Evolutionary conservation across 2,797 vertebrate species (phyloP), one percentile per base, ranked within the genome.

Genomic region (Thunnus albacares): DNA sequence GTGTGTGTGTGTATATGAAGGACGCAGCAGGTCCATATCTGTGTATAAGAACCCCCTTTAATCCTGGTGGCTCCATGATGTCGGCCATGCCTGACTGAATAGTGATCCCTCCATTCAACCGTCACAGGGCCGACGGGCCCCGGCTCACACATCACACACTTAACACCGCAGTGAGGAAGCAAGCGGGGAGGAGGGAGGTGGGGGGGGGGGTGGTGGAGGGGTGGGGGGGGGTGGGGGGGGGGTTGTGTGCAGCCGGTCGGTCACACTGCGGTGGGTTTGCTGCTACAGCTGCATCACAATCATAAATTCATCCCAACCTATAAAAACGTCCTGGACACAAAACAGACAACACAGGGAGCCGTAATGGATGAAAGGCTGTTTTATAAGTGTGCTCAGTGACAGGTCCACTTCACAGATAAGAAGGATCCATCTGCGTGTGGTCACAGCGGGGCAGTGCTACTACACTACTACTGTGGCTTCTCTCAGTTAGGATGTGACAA

Each of bases 311-410:
- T 61, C 87, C 79, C 74, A 15, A 49, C 79, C 87, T 57, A 90
- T 90, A 90, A 91, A 93, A 84, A 82, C 47, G 26, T 83, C 83
- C 66, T 13, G n/a, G 75, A 87, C 87, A 85, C 83, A 82, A 80
- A 92, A 86, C 87, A 91, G 84, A 91, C 82, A 74, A 93, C 90
- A 92, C 91, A 24, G 74, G 79, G 74, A 83, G 88, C 65, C 60
- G 77, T 90, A 87, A 88, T 91, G 91, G 89, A 91, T 92, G 89
- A 91, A 83, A 91, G 87, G 85, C 87, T 77, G 90, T 83, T 94
- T 94, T 94, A 93, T 94, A 88, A 87, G 84, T 81, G 90, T 83
- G 90, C 79, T 90, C 83, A 78, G 78, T 87, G 84, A 91, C 92
- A 92, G 86, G 85, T 91, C 88, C 87, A 91, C 86, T 90, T 84